Evolutionary conservation across 1,140 invertebrate species (phyloP), one percentile per base, ranked within the genome.

Genomic region (Caenorhabditis briggsae): DNA sequence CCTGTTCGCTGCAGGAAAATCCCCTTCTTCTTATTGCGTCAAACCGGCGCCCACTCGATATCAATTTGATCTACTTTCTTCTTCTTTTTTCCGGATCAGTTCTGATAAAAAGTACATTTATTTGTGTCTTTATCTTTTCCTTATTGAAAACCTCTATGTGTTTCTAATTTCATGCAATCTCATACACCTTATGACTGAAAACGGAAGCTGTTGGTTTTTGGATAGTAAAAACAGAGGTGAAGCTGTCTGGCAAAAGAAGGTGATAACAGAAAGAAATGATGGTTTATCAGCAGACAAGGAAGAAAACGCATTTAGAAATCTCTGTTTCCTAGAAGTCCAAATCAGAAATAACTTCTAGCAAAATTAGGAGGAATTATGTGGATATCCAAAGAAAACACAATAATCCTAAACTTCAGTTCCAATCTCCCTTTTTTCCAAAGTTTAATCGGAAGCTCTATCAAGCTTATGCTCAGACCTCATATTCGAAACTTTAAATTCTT

Each of bases 241-340:
- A 46, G 33, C 64, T 70, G 64, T 70, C 64, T 70, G 64, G 64
- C 64, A 70, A 70, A 70, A 70, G 16, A 70, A 61, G 59, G 18
- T 61, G 59, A 61, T 61, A 61, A 25, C 14, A 16, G 16, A 12
- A 18, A 70, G 20, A 70, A 70, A 25, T 46, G 41, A n/a, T 43
- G 43, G 16, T 43, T 70, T 16, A 11, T 43, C 16, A 33, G 5
- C 41, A 20, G 43, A 46, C 33, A 43, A 70, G 59, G 23, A 9
- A 61, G 23, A 25, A 14, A 20, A 58, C n/a, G 12, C 7, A 61
- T 20, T 53, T 16, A 33, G 33, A 1, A 1, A 18, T 61, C 20
- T 2, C 9, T 61, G 20, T 61, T 33, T 20, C 12, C 23, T 20
- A 20, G 9, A 61, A 61, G 20, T 61, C 25, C n/a, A 12, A 33